Conservation (phyloP, 2,797 vertebrate genomes). For the Antrozous pallidus region DNA sequence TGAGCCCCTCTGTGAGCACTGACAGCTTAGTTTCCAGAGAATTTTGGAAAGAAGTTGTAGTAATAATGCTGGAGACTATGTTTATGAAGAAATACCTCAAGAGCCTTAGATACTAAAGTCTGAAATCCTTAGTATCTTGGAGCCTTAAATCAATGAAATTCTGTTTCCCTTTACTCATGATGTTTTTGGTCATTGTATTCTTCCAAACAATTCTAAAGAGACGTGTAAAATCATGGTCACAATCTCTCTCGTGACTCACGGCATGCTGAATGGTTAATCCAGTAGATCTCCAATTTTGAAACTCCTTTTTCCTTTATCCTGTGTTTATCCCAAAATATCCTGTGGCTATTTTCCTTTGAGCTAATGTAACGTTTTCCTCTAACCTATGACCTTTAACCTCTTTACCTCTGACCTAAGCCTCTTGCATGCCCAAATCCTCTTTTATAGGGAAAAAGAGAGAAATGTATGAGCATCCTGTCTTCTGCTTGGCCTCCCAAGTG, state of each 20-base stretch:
- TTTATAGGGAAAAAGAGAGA: slow-evolving; percentile 99
- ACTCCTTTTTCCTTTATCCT: slow-evolving; percentile 81
- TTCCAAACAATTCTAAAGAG: slow-evolving; percentile 84
- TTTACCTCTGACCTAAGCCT: slow-evolving; percentile 96
- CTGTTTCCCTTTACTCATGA: slow-evolving; percentile 90
- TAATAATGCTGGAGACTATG: slow-evolving; percentile 85
- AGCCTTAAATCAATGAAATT: slow-evolving; percentile 86
- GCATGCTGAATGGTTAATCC: slow-evolving; percentile 93
- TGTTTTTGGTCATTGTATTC: slow-evolving; percentile 87
- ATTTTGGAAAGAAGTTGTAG: slow-evolving; percentile 74
- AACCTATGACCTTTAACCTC: slow-evolving; percentile 90
- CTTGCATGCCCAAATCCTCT: slow-evolving; percentile 99
- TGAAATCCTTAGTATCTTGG: slow-evolving; percentile 93
- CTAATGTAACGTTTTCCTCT: slow-evolving; percentile 90
- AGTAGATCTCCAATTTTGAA: slow-evolving; percentile 83
- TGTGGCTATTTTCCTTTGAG: slow-evolving; percentile 87
- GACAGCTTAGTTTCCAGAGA: slow-evolving; percentile 60
- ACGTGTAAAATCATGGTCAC: slow-evolving; percentile 86
- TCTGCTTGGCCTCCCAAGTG: slow-evolving; percentile 99
- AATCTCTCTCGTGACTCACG: slow-evolving; percentile 87
- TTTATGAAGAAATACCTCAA: slow-evolving; percentile 92
- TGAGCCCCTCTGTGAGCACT: slow-evolving; percentile 54
- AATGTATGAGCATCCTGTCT: slow-evolving; percentile 99
- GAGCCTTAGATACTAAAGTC: slow-evolving; percentile 93
- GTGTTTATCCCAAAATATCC: slow-evolving; percentile 86